These are phyloP conservation scores for Hybos culiciformis DNA, from an alignment of 2,888 invertebrate species.

Conservation along the genomic window DNA sequence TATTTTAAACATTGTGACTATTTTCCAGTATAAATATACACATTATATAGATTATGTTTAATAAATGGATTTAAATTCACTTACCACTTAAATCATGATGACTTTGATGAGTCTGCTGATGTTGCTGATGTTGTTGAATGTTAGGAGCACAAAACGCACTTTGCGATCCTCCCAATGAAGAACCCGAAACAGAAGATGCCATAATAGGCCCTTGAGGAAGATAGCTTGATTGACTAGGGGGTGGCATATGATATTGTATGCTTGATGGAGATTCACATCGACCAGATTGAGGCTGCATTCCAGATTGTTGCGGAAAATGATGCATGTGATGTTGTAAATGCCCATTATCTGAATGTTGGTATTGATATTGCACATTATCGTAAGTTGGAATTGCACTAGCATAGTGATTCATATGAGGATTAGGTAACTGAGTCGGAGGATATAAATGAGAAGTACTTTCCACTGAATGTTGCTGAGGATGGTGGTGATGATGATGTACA, in stretches of 20 bases:
- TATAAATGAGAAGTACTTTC: not conserved
- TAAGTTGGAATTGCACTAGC: not conserved
- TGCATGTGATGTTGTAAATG: conserved; percentile 9
- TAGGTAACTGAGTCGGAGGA: not conserved
- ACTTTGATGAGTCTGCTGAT: conserved; percentile 15
- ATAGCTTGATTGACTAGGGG: conserved; percentile 25
- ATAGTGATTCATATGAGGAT: no score
- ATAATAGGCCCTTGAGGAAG: conserved; percentile 12
- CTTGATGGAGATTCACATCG: conserved; percentile 12
- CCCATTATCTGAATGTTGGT: conserved; percentile 1
- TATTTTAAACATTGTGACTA: no score
- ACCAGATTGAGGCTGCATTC: not conserved
- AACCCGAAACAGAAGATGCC: not conserved
- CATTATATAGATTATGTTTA: no score
- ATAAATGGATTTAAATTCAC: no score
- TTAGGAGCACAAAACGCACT: conserved; percentile 36
- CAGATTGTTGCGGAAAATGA: not conserved
- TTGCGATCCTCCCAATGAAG: conserved; percentile 25
- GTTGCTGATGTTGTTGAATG: conserved; percentile 24
- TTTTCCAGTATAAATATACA: no score
- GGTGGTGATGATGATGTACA: conserved; percentile 1
- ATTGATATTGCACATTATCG: not conserved
- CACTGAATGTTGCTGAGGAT: no score
- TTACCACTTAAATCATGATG: conserved; percentile 21
- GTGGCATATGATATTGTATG: conserved; percentile 8